A percentile compares a stretch with the other conserved stretches of the same genome.
Conservation (phyloP, 2,888 invertebrate genomes). For the Melikaiella ostensackeni region DNA sequence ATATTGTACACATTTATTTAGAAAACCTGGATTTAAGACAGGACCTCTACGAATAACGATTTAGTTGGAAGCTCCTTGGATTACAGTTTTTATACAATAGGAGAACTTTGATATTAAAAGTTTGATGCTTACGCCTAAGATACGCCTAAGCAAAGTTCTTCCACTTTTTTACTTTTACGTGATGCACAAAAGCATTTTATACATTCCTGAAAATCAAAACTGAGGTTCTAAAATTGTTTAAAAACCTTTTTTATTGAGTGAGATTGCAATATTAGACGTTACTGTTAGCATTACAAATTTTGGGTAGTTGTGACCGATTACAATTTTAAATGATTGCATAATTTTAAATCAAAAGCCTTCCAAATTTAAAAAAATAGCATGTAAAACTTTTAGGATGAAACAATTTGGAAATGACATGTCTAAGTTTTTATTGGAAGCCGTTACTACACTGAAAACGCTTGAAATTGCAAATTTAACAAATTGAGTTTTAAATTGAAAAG, state of each 20-base stretch:
- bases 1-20: conserved; percentile 31
- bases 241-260: too few relatives aligned
- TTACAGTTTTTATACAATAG: background rate
- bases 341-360: too few relatives aligned
- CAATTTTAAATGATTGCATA: too few relatives aligned
- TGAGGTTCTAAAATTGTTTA: conserved; percentile 22
- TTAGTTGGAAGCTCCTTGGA: background rate
- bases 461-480: too few relatives aligned
- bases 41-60: background rate
- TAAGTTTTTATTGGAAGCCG: too few relatives aligned
- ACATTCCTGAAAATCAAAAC: conserved; percentile 29
- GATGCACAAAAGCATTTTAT: background rate
- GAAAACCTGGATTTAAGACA: background rate
- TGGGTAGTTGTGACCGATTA: too few relatives aligned
- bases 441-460: too few relatives aligned
- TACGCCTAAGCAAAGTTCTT: conserved; percentile 10
- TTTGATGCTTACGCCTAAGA: background rate
- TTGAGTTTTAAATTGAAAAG: too few relatives aligned
- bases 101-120: background rate
- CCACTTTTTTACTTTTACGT: conserved; percentile 5
- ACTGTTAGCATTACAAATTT: too few relatives aligned
- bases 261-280: background rate
- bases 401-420: too few relatives aligned
- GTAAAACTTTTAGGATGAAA: too few relatives aligned
- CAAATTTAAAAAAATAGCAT: too few relatives aligned